These are phyloP conservation scores for Drosophila insularis DNA, from an alignment of 1,140 invertebrate genomes.

Conservation along the genomic window DNA sequence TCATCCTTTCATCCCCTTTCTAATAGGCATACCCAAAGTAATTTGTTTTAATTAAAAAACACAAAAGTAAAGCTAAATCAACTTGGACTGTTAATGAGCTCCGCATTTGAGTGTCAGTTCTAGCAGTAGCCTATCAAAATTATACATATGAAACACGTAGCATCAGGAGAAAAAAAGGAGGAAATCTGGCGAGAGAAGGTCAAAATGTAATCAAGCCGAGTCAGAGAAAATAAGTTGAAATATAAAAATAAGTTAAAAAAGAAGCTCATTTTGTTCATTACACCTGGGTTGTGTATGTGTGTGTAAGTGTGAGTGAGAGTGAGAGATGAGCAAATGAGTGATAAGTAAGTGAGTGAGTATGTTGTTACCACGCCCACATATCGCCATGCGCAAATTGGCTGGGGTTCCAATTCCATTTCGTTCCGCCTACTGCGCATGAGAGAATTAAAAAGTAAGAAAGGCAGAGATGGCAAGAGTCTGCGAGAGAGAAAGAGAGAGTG, in stretches of 20 bases:
- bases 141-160: conserved; percentile 66
- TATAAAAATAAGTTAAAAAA: background rate
- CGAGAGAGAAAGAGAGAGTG: conserved; percentile 15
- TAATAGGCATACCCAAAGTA: background rate
- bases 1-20: background rate
- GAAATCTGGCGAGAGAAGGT: conserved; percentile 55
- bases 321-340: background rate
- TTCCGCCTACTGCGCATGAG: conserved; percentile 52
- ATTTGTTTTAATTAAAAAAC: conserved; percentile 65
- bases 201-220: conserved; percentile 70
- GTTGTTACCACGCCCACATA: conserved; percentile 46
- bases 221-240: conserved; percentile 34
- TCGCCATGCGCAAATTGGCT: conserved; percentile 72
- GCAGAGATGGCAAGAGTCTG: background rate
- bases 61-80: conserved; percentile 32
- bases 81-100: conserved; percentile 72
- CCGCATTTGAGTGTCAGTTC: conserved; percentile 37
- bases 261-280: conserved; percentile 56
- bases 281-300: conserved; percentile 21
- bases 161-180: conserved; percentile 36
- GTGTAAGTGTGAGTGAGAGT: background rate
- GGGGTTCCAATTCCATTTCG: conserved; percentile 53
- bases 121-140: conserved; percentile 67
- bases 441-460: conserved; percentile 9
- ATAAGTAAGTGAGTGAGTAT: conserved; percentile 7